Conservation (phyloP, 2,113 vertebrate genomes). For the Hippocampus abdominalis region DNA sequence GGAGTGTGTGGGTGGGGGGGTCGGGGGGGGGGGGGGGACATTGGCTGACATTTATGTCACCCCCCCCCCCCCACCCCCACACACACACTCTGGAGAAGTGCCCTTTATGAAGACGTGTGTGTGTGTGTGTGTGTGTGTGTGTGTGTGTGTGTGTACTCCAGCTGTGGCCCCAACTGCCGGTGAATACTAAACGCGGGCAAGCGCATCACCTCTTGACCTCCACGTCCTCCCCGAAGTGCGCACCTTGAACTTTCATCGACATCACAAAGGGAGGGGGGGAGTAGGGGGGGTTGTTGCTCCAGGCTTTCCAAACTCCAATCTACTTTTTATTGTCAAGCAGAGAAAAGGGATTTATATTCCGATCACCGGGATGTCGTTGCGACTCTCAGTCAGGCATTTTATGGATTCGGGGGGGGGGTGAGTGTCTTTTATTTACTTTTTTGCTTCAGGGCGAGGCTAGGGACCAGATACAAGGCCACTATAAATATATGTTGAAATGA, state of each 20-base stretch:
- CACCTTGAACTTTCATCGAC: slow-evolving; percentile 4
- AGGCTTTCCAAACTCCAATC: background rate
- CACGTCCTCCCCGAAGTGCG: background rate
- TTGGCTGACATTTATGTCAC: slow-evolving; percentile 25
- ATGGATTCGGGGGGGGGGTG: background rate
- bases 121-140: slow-evolving; percentile 15
- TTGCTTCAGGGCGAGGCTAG: background rate
- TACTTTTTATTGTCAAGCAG: background rate
- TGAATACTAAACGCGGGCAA: slow-evolving; percentile 32
- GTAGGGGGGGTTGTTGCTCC: background rate
- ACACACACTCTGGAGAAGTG: slow-evolving; percentile 19
- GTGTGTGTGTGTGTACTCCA: background rate
- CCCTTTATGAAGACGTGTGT: slow-evolving; percentile 28
- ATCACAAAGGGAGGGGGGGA: background rate
- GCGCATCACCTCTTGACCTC: slow-evolving; percentile 27
- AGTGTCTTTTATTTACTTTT: background rate
- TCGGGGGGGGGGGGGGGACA: no score
- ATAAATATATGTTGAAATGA: no score
- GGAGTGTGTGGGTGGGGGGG: no score
- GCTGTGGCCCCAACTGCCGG: slow-evolving; percentile 10
- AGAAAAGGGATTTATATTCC: background rate
- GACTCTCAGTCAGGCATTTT: background rate
- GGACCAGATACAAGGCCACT: background rate
- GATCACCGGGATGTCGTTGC: background rate
- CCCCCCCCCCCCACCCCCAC: background rate